Evolutionary conservation across 2,113 vertebrate genomes (phyloP).

Genomic region (Rhagologus leucostigma): DNA sequence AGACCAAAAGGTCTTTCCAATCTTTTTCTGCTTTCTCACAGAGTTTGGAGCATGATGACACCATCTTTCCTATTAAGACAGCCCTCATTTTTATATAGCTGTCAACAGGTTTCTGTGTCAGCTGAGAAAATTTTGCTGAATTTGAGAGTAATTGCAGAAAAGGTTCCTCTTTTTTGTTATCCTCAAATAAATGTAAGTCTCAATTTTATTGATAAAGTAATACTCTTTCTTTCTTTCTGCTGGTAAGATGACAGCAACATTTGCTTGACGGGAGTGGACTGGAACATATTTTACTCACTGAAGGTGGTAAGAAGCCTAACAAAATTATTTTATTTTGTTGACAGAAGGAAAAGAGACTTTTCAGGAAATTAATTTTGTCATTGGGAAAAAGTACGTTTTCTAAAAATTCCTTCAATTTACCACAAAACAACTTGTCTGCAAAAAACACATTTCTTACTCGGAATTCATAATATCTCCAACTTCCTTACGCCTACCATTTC

Average conservation of each 20-base stretch:
- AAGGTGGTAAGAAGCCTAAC: conserved; percentile 5
- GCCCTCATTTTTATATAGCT: not conserved
- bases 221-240: not conserved
- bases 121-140: not conserved
- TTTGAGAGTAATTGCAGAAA: not conserved
- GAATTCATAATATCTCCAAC: not conserved
- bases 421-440: not conserved
- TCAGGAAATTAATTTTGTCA: conserved; percentile 7
- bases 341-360: conserved; percentile 6
- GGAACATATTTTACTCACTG: not conserved
- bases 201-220: not conserved
- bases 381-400: not conserved
- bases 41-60: not conserved
- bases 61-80: not conserved
- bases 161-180: not conserved
- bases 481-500: not conserved
- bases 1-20: not conserved
- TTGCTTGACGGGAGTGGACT: not conserved
- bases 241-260: not conserved
- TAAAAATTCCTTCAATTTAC: not conserved
- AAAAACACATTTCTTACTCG: not conserved
- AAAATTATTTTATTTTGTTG: not conserved
- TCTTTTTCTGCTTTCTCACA: not conserved
- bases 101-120: not conserved
- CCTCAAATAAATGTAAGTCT: not conserved